Evolutionary conservation across 2,797 vertebrate species (phyloP), one percentile per base, ranked within the genome.

Genomic region (Pitangus sulphuratus): DNA sequence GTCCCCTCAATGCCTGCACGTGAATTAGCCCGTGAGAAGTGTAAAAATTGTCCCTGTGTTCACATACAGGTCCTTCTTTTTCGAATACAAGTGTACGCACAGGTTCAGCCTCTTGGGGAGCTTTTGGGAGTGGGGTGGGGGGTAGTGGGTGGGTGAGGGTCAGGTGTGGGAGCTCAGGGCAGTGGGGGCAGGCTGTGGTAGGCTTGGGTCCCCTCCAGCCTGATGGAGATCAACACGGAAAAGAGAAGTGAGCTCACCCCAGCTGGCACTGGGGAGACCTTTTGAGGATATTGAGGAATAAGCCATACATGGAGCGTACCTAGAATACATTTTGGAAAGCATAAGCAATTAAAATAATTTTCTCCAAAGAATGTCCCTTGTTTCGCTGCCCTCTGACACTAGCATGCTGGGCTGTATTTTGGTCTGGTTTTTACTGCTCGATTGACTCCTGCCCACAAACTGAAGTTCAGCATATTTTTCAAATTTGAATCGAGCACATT

Each of bases 31-130:
- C 19, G 20, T 42, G 15, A 0, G 0, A 54, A 81, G 45, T 25
- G 42, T 44, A 22, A 64, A 68, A 54, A 8, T 31, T 4, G 21
- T 22, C 31, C 56, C 19, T 19, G 6, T 26, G 18, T 47, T 78
- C 44, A 45, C 2, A 4, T 17, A 17, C 13, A 39, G 60, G 11
- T 65, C 42, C 25, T 69, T 18, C 51, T 61, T 56, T 82, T 30
- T 16, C 33, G 30, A 35, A 50, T n/a, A 17, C 2, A n/a, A 57
- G 18, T 0, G 0, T 25, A 5, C 0, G 0, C 1, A 2, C 4
- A 22, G 33, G 48, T 44, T 87, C 77, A 26, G 66, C 33, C 26
- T 91, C 61, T 19, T 3, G 2, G 51, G 56, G 22, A 60, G 62
- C 24, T 47, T 77, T 40, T 14, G 30, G 76, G 60, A 66, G 33